Conservation (phyloP, 2,113 vertebrate species). For the Scalopus aquaticus region DNA sequence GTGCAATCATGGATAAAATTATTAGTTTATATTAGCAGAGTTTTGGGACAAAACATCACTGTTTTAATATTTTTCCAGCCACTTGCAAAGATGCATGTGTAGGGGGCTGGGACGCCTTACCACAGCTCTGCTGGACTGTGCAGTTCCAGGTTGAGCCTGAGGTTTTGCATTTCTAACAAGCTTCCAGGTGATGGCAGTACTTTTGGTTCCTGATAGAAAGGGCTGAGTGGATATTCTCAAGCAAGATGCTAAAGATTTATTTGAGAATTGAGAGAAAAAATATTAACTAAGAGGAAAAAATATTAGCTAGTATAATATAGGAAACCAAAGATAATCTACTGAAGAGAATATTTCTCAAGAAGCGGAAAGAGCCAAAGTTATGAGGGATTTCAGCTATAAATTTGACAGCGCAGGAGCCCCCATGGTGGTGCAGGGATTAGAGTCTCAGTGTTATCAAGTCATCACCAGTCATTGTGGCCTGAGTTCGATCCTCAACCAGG, state of each 20-base stretch:
- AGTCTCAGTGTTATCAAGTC: no score
- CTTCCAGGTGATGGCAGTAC: fast-evolving
- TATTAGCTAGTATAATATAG: not conserved
- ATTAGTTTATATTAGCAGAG: not conserved
- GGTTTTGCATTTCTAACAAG: not conserved
- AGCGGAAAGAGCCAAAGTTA: not conserved
- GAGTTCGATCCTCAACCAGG: no score
- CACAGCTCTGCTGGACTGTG: not conserved
- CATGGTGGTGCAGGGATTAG: no score
- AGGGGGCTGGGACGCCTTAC: not conserved
- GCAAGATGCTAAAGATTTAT: not conserved
- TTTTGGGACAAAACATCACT: not conserved
- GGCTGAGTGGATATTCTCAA: not conserved
- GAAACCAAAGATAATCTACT: not conserved
- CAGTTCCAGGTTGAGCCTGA: not conserved
- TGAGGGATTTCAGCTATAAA: not conserved
- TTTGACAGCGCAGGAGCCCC: not conserved
- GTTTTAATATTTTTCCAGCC: not conserved
- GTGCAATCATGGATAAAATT: not conserved
- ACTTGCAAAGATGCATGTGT: not conserved
- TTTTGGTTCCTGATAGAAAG: not conserved
- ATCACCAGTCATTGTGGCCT: no score
- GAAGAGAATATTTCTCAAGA: not conserved
- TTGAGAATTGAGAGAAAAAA: not conserved
- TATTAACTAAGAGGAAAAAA: no score